Conservation (phyloP, 1,140 invertebrate genomes). For the Papilio dardanus region DNA sequence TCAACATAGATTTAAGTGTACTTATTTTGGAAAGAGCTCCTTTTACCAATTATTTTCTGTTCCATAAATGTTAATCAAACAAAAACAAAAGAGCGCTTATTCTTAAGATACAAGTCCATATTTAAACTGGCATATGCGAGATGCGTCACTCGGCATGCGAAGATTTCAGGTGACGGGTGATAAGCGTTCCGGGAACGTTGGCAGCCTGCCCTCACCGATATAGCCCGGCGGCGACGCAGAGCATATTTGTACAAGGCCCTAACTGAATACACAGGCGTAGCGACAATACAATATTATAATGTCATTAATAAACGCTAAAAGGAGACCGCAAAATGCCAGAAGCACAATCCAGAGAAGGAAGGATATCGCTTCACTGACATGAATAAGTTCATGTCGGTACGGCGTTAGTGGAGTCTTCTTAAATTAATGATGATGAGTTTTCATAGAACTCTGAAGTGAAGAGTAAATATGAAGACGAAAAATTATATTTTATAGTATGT, state of each 20-base stretch:
- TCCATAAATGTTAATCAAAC: neutral
- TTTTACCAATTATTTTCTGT: neutral
- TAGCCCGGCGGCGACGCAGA: constrained; percentile 57
- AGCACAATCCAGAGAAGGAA: neutral
- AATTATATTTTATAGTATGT: neutral
- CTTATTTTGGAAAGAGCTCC: neutral
- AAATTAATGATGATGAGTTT: neutral
- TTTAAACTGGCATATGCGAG: constrained; percentile 40
- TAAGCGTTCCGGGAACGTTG: constrained; percentile 59
- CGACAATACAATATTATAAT: constrained; percentile 28
- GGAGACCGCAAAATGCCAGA: neutral
- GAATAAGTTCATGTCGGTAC: no score
- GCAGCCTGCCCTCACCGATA: constrained; percentile 72
- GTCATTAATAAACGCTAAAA: neutral
- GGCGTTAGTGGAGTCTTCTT: neutral
- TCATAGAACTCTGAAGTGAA: neutral
- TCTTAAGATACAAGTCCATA: constrained; percentile 24
- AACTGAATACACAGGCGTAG: constrained; percentile 34
- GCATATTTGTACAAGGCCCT: constrained; percentile 44
- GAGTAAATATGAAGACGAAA: neutral
- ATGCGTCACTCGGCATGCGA: constrained; percentile 54
- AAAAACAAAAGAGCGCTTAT: constrained; percentile 19
- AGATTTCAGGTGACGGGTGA: constrained; percentile 67
- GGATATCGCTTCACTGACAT: neutral
- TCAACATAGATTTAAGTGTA: neutral